Base-by-base conservation (phyloP, 2,888 invertebrate genomes). In the Agriopis marginaria region DNA sequence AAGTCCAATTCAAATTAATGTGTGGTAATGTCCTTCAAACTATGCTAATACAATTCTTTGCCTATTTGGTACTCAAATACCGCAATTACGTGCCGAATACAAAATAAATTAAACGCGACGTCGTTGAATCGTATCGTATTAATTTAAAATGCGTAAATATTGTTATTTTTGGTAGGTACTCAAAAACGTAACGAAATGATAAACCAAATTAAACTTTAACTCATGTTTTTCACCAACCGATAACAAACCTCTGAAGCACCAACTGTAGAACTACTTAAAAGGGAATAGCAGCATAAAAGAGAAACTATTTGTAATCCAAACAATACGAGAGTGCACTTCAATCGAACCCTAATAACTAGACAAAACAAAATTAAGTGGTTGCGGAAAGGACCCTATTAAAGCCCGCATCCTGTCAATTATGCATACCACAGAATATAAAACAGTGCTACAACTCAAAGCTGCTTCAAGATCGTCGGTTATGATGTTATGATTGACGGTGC, bases 341-440 rank as follows among this genome's bases (percentile, higher is more conserved):
- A 67, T 61, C 55, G 63, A 54, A 40, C 63, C 63, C 12, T 60
- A 71, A 72, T 63, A 65, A 71, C 61, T 47, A 70, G 56, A 64
- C 69, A 67, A 76, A 71, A 66, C 66, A 67, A 72, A 44, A 66
- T 64, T 55, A 66, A 68, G 66, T 66, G 68, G 63, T 53, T 32
- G 64, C 50, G 66, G 67, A 71, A 64, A 71, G 67, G 42, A 66
- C 72, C 75, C 80, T 76, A 59, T 68, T 60, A 68, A 65, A 69
- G 74, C 85, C 84, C 85, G 84, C 84, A 84, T 85, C 83, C 85
- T 82, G 79, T 65, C 73, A 50, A 68, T 68, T 70, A 63, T 62
- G 64, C 56, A 50, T 61, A 58, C n/a, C 40, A 60, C 55, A 17
- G 55, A 42, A 10, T 42, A 42, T 56, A 17, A 56, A 56, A 6